Evolutionary conservation across 2,797 vertebrate genomes (phyloP).

Genomic region (Microcaecilia unicolor): DNA sequence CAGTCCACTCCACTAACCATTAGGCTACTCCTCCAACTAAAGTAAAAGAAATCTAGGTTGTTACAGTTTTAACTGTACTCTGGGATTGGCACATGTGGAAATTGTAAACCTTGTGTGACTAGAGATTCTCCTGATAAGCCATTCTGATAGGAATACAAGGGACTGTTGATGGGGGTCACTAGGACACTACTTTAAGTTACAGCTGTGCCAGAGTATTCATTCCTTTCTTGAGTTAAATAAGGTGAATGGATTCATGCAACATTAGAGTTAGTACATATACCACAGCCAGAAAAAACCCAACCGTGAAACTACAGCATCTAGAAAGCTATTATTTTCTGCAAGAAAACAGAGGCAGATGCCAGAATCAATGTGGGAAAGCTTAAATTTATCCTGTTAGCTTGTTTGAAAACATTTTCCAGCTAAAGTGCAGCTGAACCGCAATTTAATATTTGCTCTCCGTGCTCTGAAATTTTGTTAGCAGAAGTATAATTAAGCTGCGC

Average conservation of each 20-base stretch:
- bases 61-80: too few species aligned
- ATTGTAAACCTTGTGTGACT: too few species aligned
- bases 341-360: constrained; percentile 7
- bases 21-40: too few species aligned
- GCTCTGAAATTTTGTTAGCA: constrained; percentile 15
- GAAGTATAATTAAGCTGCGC: constrained; percentile 34
- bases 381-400: constrained; percentile 15
- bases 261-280: too few species aligned
- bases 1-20: too few species aligned
- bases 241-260: not conserved
- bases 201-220: not conserved
- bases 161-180: too few species aligned
- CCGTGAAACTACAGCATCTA: not conserved
- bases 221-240: not conserved
- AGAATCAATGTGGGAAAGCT: constrained; percentile 3
- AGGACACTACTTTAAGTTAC: not conserved
- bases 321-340: constrained; percentile 3
- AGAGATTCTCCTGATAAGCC: too few species aligned
- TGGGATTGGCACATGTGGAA: too few species aligned
- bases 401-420: constrained; percentile 42
- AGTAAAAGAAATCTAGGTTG: too few species aligned
- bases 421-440: constrained; percentile 29
- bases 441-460: constrained; percentile 24
- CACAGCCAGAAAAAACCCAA: not conserved
- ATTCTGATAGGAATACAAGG: too few species aligned